Evolutionary conservation across 2,797 vertebrate species (phyloP).

Genomic region (Enoplosus armatus): DNA sequence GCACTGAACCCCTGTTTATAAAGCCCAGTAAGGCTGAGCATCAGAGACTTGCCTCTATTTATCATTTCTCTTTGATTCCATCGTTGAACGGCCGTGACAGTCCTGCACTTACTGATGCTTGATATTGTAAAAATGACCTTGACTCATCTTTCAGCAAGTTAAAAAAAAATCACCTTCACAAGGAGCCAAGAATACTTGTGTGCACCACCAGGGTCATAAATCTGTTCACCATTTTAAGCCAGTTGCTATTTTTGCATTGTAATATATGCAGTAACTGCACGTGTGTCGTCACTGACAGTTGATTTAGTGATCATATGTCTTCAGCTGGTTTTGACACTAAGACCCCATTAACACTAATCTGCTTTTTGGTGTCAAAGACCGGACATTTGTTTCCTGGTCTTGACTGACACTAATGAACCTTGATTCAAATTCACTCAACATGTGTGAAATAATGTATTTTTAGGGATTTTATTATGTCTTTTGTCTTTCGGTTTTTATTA

Average conservation of each 20-base stretch:
- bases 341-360: conserved; percentile 36
- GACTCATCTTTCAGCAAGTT: conserved; percentile 23
- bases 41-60: conserved; percentile 33
- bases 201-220: conserved; percentile 19
- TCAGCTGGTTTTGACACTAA: conserved; percentile 10
- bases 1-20: conserved; percentile 60
- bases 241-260: not conserved
- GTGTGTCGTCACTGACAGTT: conserved; percentile 19
- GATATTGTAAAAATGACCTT: conserved; percentile 46
- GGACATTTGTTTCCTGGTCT: conserved; percentile 7
- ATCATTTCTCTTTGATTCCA: conserved; percentile 49
- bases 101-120: conserved; percentile 33
- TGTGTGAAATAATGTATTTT: conserved; percentile 4
- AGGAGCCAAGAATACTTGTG: conserved; percentile 10
- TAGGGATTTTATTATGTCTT: not conserved
- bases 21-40: conserved; percentile 48
- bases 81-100: conserved; percentile 38
- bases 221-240: conserved; percentile 11
- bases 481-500: not conserved
- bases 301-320: conserved; percentile 33
- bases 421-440: conserved; percentile 4
- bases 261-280: conserved; percentile 7
- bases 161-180: not conserved
- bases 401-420: conserved; percentile 24
- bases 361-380: conserved; percentile 7